Evolutionary conservation across 2,113 vertebrate genomes (phyloP).

Genomic region (Pseudonaja textilis): DNA sequence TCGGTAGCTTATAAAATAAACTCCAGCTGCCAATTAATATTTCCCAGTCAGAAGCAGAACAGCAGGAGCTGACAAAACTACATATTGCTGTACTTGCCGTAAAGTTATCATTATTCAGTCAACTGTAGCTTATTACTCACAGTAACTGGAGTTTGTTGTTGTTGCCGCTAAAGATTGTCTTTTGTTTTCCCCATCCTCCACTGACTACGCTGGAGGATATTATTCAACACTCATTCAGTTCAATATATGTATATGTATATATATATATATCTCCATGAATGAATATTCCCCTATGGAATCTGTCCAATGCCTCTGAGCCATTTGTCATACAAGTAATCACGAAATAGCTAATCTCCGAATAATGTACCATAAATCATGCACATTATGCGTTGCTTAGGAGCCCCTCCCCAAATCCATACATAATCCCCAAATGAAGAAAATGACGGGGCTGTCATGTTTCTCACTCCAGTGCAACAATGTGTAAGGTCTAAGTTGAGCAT

Average conservation of each 20-base stretch:
- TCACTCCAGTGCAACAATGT: neutral
- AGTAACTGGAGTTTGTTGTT: constrained; percentile 28
- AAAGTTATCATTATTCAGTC: constrained; percentile 39
- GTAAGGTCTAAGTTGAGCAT: neutral
- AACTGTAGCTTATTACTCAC: constrained; percentile 39
- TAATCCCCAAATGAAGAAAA: neutral
- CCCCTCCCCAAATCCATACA: neutral
- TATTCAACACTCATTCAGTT: neutral
- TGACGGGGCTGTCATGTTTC: neutral
- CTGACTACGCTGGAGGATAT: neutral
- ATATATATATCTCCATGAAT: neutral
- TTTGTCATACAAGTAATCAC: neutral
- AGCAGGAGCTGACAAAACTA: constrained; percentile 29
- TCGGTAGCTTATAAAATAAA: constrained; percentile 28
- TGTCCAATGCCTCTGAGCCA: neutral
- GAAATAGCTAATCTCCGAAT: neutral
- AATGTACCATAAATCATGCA: neutral
- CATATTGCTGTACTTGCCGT: constrained; percentile 30
- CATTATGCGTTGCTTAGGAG: neutral
- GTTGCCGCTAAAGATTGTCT: neutral
- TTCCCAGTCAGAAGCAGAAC: constrained; percentile 28
- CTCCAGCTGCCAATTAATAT: constrained; percentile 39
- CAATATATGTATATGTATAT: neutral
- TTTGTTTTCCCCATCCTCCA: neutral
- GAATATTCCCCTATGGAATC: neutral